Conservation (phyloP, 2,797 vertebrate species). For the Halcyon smyrnensis region DNA sequence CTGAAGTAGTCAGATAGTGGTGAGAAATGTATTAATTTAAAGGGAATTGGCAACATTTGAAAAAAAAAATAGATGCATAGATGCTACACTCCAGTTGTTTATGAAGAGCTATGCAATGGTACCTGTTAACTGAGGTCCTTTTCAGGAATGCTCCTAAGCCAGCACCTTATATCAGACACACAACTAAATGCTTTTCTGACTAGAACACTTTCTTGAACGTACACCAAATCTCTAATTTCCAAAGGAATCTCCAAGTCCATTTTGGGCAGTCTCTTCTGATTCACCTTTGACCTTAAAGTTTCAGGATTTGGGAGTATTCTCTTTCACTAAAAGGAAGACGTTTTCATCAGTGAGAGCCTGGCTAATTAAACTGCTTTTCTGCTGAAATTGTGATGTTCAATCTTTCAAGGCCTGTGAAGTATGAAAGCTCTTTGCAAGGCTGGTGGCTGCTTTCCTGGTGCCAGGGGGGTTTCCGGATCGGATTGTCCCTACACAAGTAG, state of each 20-base stretch:
- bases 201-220: background rate
- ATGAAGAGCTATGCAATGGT: background rate
- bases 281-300: background rate
- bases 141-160: background rate
- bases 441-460: background rate
- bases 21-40: background rate
- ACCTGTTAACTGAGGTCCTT: background rate
- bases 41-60: background rate
- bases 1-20: background rate
- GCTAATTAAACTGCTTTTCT: background rate
- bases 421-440: background rate
- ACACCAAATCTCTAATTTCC: background rate
- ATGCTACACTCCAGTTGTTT: background rate
- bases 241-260: background rate
- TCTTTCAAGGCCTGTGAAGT: background rate
- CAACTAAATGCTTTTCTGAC: background rate
- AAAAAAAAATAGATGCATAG: background rate
- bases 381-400: background rate
- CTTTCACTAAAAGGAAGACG: background rate
- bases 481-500: background rate
- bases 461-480: background rate
- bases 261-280: background rate
- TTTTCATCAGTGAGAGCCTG: background rate
- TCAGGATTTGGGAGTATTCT: background rate
- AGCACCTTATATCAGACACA: fast-evolving